Evolutionary conservation across 2,888 invertebrate species (phyloP).

Genomic region (Epiblema foenella): DNA sequence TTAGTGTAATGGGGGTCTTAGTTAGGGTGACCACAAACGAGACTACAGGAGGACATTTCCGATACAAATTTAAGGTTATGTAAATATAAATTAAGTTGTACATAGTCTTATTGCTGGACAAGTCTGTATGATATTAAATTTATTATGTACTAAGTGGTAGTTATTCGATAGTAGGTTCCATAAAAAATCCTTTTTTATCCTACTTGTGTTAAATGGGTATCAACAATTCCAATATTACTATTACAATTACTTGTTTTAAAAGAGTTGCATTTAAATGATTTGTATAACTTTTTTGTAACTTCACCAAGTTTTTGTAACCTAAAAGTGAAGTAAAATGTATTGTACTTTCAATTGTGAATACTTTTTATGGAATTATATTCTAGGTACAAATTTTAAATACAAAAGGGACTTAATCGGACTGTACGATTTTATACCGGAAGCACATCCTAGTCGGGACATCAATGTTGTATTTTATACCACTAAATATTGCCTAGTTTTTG

Average conservation of each 20-base stretch:
- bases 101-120: slow-evolving; percentile 50
- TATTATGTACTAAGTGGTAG: slow-evolving; percentile 46
- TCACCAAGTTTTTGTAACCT: slow-evolving; percentile 1
- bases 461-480: slow-evolving; percentile 6
- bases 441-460: slow-evolving; percentile 7
- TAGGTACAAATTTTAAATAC: slow-evolving; percentile 37
- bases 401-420: slow-evolving; percentile 20
- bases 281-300: background rate
- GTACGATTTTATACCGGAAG: slow-evolving; percentile 12
- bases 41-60: slow-evolving; percentile 44
- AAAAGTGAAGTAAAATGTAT: slow-evolving; percentile 13
- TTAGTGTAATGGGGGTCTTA: slow-evolving; percentile 51
- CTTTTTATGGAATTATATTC: slow-evolving; percentile 37
- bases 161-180: slow-evolving; percentile 34
- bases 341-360: slow-evolving; percentile 25
- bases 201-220: slow-evolving; percentile 55
- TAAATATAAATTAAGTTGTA: slow-evolving; percentile 56
- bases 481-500: slow-evolving; percentile 12
- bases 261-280: slow-evolving; percentile 28
- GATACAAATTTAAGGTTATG: slow-evolving; percentile 49
- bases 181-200: slow-evolving; percentile 45
- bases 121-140: slow-evolving; percentile 44
- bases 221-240: slow-evolving; percentile 46
- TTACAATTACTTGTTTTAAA: slow-evolving; percentile 28
- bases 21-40: slow-evolving; percentile 50